These are phyloP conservation scores for Albula goreensis DNA, from an alignment of 2,113 vertebrate genomes.

Conservation along the genomic window DNA sequence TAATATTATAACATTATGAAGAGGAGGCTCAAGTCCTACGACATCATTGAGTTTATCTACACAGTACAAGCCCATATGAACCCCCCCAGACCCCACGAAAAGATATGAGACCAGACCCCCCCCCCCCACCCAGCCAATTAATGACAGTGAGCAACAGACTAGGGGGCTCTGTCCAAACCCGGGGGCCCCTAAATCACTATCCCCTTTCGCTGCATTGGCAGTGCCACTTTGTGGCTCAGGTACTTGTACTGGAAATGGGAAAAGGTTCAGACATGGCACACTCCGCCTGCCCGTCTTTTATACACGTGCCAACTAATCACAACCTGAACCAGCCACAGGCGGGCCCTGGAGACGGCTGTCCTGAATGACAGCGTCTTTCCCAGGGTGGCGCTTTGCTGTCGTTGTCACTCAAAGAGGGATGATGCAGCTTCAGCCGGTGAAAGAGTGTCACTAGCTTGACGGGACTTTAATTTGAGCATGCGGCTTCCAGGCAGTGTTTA, in stretches of 20 bases:
- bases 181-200: no score
- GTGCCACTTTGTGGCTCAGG: no score
- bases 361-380: slow-evolving; percentile 6
- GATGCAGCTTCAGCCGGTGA: neutral
- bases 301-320: slow-evolving; percentile 6
- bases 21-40: neutral
- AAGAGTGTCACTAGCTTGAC: neutral
- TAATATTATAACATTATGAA: neutral
- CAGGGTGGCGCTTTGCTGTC: neutral
- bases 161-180: no score
- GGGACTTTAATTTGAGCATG: neutral
- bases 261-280: neutral
- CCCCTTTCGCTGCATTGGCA: no score
- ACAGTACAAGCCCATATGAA: neutral
- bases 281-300: neutral
- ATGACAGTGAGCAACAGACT: no score
- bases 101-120: no score
- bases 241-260: neutral
- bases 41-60: neutral
- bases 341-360: slow-evolving; percentile 11
- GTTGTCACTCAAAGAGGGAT: neutral
- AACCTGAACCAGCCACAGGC: neutral
- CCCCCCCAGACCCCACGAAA: no score
- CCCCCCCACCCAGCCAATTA: no score
- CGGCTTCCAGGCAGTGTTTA: neutral